Conservation (phyloP, 2,113 vertebrate species). For the Recurvirostra avosetta region DNA sequence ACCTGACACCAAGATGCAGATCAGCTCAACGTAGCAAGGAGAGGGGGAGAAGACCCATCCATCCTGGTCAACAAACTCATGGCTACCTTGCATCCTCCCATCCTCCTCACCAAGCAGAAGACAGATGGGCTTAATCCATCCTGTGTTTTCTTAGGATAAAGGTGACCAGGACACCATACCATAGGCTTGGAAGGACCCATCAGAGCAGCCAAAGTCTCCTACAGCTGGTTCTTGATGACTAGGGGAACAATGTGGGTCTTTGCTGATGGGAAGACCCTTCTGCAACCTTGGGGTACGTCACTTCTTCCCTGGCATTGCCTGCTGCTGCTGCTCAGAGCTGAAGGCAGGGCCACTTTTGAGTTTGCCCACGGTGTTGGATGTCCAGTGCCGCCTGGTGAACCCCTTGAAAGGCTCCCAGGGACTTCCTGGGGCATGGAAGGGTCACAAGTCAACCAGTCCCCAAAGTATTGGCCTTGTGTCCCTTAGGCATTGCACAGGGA, state of each 20-base stretch:
- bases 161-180: neutral
- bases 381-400: neutral
- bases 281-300: rapidly evolving
- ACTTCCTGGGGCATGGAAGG: neutral
- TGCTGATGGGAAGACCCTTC: neutral
- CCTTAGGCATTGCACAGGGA: neutral
- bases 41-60: neutral
- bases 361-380: neutral
- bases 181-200: neutral
- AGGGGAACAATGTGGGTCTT: neutral
- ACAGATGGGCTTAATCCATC: neutral
- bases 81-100: rapidly evolving
- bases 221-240: neutral
- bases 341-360: rapidly evolving
- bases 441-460: rapidly evolving
- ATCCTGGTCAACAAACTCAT: neutral
- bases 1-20: neutral
- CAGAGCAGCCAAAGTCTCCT: neutral
- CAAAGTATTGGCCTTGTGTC: neutral
- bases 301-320: neutral
- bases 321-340: neutral
- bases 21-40: neutral
- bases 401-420: neutral
- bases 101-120: neutral
- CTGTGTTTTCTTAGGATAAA: neutral